Percentiles rank a stretch among this genome's conserved stretches.
These are phyloP conservation scores for Mustelus asterias DNA, from an alignment of 2,113 vertebrate genomes.

Conservation along the genomic window DNA sequence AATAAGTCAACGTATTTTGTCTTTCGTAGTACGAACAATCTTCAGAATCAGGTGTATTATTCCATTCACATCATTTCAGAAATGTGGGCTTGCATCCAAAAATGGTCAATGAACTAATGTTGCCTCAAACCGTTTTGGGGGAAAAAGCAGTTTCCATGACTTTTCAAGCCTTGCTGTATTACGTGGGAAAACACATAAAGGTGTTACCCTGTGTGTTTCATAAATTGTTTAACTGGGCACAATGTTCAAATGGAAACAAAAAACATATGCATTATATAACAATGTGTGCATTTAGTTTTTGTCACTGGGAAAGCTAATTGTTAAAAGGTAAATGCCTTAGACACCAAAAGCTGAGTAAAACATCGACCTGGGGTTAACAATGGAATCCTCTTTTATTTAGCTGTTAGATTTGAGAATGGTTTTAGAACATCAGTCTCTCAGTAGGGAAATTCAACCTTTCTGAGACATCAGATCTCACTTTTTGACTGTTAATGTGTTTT, in stretches of 20 bases:
- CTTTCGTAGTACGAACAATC: background rate
- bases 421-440: background rate
- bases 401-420: background rate
- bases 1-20: background rate
- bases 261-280: background rate
- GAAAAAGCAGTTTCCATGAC: background rate
- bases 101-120: background rate
- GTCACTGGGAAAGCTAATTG: background rate
- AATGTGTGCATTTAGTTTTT: background rate
- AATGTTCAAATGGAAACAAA: background rate
- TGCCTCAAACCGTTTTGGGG: background rate
- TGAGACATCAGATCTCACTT: background rate
- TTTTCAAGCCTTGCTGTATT: background rate
- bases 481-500: background rate
- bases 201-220: background rate
- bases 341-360: background rate
- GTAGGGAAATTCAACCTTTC: background rate
- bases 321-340: background rate
- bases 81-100: background rate
- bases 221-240: background rate
- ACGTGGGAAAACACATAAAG: background rate
- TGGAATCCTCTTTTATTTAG: background rate
- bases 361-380: background rate
- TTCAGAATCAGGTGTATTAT: background rate
- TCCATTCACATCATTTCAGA: slow-evolving; percentile 1